Evolutionary conservation across 1,140 invertebrate species (phyloP), one percentile per base, ranked within the genome.

Genomic region (Antheraea pernyi): DNA sequence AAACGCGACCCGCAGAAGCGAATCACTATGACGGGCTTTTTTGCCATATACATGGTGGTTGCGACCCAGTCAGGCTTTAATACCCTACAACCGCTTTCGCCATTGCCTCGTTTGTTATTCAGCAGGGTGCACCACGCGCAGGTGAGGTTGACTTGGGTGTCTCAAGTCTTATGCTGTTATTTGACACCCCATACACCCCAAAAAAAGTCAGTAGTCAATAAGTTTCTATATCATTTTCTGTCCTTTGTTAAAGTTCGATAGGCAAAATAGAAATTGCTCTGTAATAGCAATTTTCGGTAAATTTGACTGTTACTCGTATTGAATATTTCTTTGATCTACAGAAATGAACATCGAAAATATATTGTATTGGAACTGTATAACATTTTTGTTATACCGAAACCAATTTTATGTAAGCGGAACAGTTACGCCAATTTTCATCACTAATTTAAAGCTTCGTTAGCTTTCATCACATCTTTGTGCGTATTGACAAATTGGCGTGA

Each of bases 351-450:
- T 46, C 18, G 30, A 22, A 61, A 22, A 65, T 42, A 65, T 61
- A 22, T 61, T 61, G 19, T 61, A 16, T n/a, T 46, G 11, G n/a
- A 42, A 39, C 39, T 65, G 39, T 46, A 2, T 65, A 61, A 61
- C 30, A 8, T 61, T 61, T 67, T 60, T 53, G 67, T 73, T 42
- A 69, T 48, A 30, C 53, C 64, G 71, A 19, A 69, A 61, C 68
- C 61, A 68, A 73, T 71, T 59, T 72, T 67, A 59, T 64, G 19
- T 72, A 70, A 70, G 67, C 60, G 70, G 53, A 66, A 68, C 69
- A 67, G 83, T 81, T 78, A 76, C 76, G 84, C 69, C 79, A 85
- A 87, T 87, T 84, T 85, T 78, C 71, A 68, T 77, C 79, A 78
- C 79, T 80, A 82, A 84, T 85, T 86, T 84, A 71, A 80, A 74